Conservation (phyloP, 1,140 invertebrate genomes). For the Oscheius sp. region DNA sequence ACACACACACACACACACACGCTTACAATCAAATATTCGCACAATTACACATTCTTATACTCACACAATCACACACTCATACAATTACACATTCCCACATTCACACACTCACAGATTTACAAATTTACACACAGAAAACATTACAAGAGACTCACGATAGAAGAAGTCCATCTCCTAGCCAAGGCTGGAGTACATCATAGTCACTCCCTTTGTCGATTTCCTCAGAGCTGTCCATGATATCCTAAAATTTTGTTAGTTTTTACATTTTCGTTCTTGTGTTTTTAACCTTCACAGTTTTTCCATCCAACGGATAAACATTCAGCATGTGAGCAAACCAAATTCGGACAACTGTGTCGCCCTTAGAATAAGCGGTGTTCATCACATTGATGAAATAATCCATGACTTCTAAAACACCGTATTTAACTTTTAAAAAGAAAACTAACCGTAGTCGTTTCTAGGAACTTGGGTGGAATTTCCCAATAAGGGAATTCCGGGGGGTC, state of each 20-base stretch:
- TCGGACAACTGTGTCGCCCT: not conserved
- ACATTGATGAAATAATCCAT: not conserved
- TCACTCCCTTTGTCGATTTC: conserved; percentile 77
- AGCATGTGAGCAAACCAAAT: not conserved
- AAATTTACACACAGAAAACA: no score
- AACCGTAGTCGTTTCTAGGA: not conserved
- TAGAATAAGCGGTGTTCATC: not conserved
- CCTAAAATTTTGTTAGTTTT: not conserved
- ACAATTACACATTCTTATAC: no score
- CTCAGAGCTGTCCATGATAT: conserved; percentile 64
- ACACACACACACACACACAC: no score
- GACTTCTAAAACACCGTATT: not conserved
- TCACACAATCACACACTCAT: no score
- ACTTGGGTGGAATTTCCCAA: not conserved
- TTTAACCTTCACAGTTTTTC: not conserved
- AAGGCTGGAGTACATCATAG: conserved; percentile 73
- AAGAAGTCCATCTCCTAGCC: conserved; percentile 81
- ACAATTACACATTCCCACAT: no score
- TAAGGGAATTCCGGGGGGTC: not conserved
- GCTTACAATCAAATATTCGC: no score
- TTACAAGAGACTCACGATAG: conserved; percentile 67
- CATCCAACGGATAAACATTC: not conserved
- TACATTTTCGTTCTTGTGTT: not conserved
- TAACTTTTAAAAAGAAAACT: not conserved
- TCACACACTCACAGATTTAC: no score